Conservation (phyloP, 2,797 vertebrate genomes). For the Microctenopoma steveboyesi region DNA sequence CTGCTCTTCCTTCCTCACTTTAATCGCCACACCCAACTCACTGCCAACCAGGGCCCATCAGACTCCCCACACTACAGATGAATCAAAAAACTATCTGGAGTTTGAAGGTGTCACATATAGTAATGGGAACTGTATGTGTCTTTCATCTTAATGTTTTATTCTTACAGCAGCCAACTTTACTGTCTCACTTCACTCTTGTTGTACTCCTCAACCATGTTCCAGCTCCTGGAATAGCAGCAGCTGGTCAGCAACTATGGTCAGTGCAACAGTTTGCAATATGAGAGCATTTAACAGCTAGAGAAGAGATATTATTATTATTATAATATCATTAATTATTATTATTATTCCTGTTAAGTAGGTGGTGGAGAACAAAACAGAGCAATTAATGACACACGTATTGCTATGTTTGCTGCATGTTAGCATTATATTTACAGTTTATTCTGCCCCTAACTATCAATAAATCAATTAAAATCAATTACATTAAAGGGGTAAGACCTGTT, state of each 20-base stretch:
- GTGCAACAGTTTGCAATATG: not conserved
- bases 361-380: not conserved
- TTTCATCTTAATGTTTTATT: slow-evolving; percentile 2
- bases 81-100: slow-evolving; percentile 1
- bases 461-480: too few species aligned
- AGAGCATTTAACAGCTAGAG: not conserved
- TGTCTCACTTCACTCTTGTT: not conserved
- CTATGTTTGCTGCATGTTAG: too few species aligned
- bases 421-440: too few species aligned
- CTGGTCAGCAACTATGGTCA: not conserved
- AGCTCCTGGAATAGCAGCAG: not conserved
- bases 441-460: too few species aligned
- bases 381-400: too few species aligned
- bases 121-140: not conserved
- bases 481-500: too few species aligned
- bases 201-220: not conserved
- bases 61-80: not conserved
- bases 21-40: too few species aligned
- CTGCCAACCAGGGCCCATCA: too few species aligned
- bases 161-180: not conserved
- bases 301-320: not conserved
- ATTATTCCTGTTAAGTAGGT: not conserved
- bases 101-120: not conserved
- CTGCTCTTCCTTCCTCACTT: too few species aligned
- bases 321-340: not conserved